Evolutionary conservation across 1,140 invertebrate genomes (phyloP).

Genomic region (Drosophila teissieri): DNA sequence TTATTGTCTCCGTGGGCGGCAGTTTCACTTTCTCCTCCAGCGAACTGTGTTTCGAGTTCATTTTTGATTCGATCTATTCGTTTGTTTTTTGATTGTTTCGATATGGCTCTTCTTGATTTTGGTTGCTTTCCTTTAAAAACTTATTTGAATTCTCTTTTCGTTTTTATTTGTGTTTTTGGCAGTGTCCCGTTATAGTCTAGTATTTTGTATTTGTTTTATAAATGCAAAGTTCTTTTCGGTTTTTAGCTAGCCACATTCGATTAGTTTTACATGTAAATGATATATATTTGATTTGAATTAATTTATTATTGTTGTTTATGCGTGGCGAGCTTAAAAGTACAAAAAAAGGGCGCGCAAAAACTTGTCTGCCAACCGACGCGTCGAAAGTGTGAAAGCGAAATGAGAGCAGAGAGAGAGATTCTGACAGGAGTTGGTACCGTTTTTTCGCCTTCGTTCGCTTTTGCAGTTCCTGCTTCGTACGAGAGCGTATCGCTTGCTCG

Average conservation of each 20-base stretch:
- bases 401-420: conserved; percentile 42
- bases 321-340: conserved; percentile 38
- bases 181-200: conserved; percentile 43
- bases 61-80: conserved; percentile 41
- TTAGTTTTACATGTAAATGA: neutral
- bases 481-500: neutral
- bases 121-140: neutral
- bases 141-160: neutral
- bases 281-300: conserved; percentile 1
- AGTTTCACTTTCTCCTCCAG: conserved; percentile 88
- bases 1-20: conserved; percentile 91
- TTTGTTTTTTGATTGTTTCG: conserved; percentile 47
- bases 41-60: conserved; percentile 84
- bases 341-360: conserved; percentile 44
- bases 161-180: conserved; percentile 9
- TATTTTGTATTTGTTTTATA: conserved; percentile 14
- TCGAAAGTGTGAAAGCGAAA: conserved; percentile 76
- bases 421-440: conserved; percentile 28
- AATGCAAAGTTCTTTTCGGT: conserved; percentile 39
- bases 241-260: conserved; percentile 7
- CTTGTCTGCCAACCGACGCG: conserved; percentile 71
- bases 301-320: conserved; percentile 9
- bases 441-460: conserved; percentile 14
- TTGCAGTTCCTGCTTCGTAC: conserved; percentile 16
- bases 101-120: conserved; percentile 28